A percentile compares a stretch with the other conserved stretches of the same genome.
Evolutionary conservation across 2,888 invertebrate species (phyloP).

Genomic region (Prionchulus punctatus): DNA sequence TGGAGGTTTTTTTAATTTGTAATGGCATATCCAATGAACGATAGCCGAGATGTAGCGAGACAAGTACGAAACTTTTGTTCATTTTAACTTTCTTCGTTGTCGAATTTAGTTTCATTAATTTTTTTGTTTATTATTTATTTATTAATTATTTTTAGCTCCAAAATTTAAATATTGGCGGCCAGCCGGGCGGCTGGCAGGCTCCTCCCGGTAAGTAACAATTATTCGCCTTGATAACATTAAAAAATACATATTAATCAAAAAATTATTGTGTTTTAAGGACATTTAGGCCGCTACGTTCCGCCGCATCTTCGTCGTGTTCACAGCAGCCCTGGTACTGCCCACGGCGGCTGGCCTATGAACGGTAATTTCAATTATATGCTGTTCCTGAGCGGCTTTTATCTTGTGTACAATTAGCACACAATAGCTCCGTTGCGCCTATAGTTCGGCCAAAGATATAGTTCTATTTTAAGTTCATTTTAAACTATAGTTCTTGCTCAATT

Average conservation of each 20-base stretch:
- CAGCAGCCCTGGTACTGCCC: background rate
- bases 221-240: too few species aligned
- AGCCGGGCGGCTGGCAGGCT: background rate
- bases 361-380: too few species aligned
- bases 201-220: background rate
- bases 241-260: background rate
- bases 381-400: too few species aligned
- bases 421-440: too few species aligned
- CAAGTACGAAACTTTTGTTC: background rate
- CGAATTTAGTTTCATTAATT: background rate
- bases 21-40: background rate
- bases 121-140: background rate
- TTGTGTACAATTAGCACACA: too few species aligned
- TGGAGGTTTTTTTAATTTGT: too few species aligned
- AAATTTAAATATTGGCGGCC: background rate
- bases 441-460: too few species aligned
- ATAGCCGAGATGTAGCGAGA: background rate
- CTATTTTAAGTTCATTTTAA: too few species aligned
- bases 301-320: constrained; percentile 8
- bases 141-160: background rate
- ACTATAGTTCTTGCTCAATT: too few species aligned
- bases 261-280: too few species aligned
- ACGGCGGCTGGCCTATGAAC: background rate
- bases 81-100: background rate
- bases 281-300: constrained; percentile 8